Conservation (phyloP, 2,797 vertebrate species). For the Crocidura indochinensis region DNA sequence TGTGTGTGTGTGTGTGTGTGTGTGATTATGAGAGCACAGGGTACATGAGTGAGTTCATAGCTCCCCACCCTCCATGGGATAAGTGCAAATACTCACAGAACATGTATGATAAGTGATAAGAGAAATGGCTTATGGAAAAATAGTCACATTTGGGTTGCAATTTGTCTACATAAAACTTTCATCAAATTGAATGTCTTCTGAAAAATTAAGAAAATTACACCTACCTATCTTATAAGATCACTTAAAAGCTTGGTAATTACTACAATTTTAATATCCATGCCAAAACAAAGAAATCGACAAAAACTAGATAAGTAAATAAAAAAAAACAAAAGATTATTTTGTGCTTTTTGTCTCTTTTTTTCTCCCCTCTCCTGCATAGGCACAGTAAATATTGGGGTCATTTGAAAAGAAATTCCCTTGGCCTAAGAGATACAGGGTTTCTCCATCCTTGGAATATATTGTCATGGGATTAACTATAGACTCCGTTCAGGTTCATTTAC, state of each 20-base stretch:
- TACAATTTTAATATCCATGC: no score
- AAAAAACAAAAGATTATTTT: no score
- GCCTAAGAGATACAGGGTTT: no score
- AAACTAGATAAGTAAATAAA: no score
- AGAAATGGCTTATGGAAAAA: not conserved
- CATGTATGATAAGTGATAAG: not conserved
- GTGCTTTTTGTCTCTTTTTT: no score
- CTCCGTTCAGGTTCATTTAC: no score
- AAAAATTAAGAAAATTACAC: constrained; percentile 8
- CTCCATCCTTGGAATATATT: no score
- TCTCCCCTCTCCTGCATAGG: no score
- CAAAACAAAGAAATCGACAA: no score
- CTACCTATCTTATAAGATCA: not conserved
- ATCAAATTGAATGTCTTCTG: not conserved
- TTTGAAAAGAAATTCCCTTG: no score
- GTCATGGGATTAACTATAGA: no score
- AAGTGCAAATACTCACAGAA: not conserved
- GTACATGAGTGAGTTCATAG: not conserved
- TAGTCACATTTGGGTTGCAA: not conserved
- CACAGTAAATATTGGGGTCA: no score
- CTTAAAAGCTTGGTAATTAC: not conserved
- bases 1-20: not conserved
- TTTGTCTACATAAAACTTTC: constrained; percentile 14
- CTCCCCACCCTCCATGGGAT: not conserved
- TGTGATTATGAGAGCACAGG: not conserved